A percentile compares a stretch with the other conserved stretches of the same genome.
These are phyloP conservation scores for Archocentrus centrarchus DNA, from an alignment of 2,113 vertebrate species.

Conservation along the genomic window DNA sequence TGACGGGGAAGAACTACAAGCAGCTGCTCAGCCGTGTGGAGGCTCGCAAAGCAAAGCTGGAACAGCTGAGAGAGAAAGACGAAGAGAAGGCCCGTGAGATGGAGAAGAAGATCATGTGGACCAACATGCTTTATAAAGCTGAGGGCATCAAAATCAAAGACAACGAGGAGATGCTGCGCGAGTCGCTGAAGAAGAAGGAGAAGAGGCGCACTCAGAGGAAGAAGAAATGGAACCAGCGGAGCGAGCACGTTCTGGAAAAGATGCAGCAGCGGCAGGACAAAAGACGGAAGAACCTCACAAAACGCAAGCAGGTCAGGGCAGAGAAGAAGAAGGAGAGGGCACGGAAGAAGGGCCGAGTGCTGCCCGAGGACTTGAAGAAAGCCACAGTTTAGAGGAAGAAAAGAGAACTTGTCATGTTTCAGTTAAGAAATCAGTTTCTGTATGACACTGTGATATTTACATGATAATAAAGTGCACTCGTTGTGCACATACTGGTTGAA, in stretches of 20 bases:
- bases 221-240: conserved; percentile 84
- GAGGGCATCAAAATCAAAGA: conserved; percentile 93
- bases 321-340: conserved; percentile 88
- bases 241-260: conserved; percentile 82
- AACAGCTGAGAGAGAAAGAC: conserved; percentile 85
- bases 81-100: conserved; percentile 83
- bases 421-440: neutral
- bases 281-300: conserved; percentile 87
- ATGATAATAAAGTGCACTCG: neutral
- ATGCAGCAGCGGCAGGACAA: conserved; percentile 92
- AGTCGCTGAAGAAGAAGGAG: conserved; percentile 90
- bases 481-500: neutral
- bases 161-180: conserved; percentile 84
- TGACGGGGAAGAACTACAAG: conserved; percentile 93
- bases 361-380: conserved; percentile 90
- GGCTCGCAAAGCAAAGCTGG: conserved; percentile 84
- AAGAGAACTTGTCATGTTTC: neutral
- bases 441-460: neutral
- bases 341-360: conserved; percentile 87
- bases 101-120: conserved; percentile 91
- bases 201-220: conserved; percentile 78
- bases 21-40: conserved; percentile 90
- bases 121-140: conserved; percentile 90
- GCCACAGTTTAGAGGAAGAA: conserved; percentile 53
- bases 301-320: conserved; percentile 76